These are phyloP conservation scores for Eupeodes corollae DNA, from an alignment of 1,140 invertebrate species.

Conservation along the genomic window DNA sequence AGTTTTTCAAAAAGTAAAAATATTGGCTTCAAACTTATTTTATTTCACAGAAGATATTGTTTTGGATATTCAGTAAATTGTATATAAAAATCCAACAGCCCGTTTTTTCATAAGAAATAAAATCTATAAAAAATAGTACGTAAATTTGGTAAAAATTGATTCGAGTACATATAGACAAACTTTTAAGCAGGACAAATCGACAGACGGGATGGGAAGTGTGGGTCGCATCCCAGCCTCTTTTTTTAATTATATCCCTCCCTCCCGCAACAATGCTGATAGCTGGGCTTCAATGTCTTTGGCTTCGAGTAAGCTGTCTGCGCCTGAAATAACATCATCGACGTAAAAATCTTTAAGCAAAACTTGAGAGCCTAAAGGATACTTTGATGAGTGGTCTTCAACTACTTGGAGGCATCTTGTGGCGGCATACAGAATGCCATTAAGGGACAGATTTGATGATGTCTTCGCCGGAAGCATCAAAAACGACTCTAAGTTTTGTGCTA, in stretches of 20 bases:
- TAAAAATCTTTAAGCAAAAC: slow-evolving; percentile 22
- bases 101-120: too few species aligned
- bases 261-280: slow-evolving; percentile 12
- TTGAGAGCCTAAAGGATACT: slow-evolving; percentile 1
- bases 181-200: too few species aligned
- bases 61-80: too few species aligned
- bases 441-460: slow-evolving; percentile 6
- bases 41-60: too few species aligned
- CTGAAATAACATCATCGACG: slow-evolving; percentile 33
- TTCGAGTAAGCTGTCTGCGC: slow-evolving; percentile 15
- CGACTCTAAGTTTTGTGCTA: slow-evolving; percentile 13
- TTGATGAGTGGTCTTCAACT: slow-evolving; percentile 19
- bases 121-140: too few species aligned
- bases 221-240: too few species aligned
- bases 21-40: too few species aligned
- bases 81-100: too few species aligned
- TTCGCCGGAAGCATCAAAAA: slow-evolving; percentile 9
- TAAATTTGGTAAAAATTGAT: too few species aligned
- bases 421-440: slow-evolving; percentile 10
- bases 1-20: too few species aligned
- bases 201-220: too few species aligned
- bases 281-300: slow-evolving; percentile 4
- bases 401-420: slow-evolving; percentile 22
- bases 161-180: too few species aligned
- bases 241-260: slow-evolving; percentile 27